A percentile compares a stretch with the other conserved stretches of the same genome.
Conservation (phyloP, 2,113 vertebrate species). For the Pungitius pungitius region DNA sequence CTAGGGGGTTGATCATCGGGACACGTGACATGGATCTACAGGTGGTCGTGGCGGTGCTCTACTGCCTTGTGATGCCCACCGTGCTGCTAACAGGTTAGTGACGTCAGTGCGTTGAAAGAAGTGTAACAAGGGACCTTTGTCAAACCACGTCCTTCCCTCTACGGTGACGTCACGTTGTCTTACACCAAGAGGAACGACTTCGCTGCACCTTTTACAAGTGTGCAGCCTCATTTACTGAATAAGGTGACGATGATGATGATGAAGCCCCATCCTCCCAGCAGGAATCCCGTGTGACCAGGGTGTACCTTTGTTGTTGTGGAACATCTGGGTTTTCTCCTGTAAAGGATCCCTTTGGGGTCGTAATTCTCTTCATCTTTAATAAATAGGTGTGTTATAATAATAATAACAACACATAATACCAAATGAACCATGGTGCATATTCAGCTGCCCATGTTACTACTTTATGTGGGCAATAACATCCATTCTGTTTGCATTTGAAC, state of each 20-base stretch:
- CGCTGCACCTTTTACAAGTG: too few species aligned
- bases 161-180: not conserved
- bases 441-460: not conserved
- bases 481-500: not conserved
- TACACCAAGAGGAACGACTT: too few species aligned
- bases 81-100: constrained; percentile 66
- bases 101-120: not conserved
- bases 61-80: constrained; percentile 64
- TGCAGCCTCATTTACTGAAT: too few species aligned
- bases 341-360: not conserved
- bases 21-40: constrained; percentile 69
- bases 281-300: too few species aligned
- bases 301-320: too few species aligned
- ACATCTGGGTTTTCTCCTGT: not conserved
- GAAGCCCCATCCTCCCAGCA: too few species aligned
- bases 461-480: not conserved
- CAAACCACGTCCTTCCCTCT: not conserved
- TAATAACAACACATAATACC: not conserved
- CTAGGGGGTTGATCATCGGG: not conserved
- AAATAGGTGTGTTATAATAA: not conserved
- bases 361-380: not conserved
- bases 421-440: not conserved
- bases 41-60: constrained; percentile 66
- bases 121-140: not conserved
- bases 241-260: too few species aligned